Evolutionary conservation across 2,888 invertebrate species (phyloP).

Genomic region (Cepaea hortensis): DNA sequence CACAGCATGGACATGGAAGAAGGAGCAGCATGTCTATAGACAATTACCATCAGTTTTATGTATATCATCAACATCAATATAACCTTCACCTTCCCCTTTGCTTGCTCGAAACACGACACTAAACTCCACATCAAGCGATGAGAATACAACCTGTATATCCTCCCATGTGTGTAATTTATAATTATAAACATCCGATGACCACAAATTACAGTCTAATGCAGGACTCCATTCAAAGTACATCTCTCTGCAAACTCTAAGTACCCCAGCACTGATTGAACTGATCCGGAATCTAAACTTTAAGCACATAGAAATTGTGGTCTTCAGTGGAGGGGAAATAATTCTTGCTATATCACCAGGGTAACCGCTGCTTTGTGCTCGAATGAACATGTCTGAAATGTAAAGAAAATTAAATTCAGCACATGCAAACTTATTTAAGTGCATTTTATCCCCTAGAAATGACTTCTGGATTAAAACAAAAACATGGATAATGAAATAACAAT

Average conservation of each 20-base stretch:
- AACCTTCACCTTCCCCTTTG: constrained; percentile 8
- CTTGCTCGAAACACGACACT: constrained; percentile 12
- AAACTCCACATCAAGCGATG: neutral
- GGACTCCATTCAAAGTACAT: neutral
- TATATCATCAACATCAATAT: constrained; percentile 37
- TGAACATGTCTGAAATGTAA: constrained; percentile 16
- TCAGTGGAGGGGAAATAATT: constrained; percentile 49
- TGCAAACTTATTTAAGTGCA: too few species aligned
- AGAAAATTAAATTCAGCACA: too few species aligned
- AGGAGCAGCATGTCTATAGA: neutral
- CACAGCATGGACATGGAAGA: too few species aligned
- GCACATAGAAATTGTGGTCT: constrained; percentile 48
- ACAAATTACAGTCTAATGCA: constrained; percentile 10
- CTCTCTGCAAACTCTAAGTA: constrained; percentile 47
- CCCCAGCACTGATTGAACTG: constrained; percentile 16
- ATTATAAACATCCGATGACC: neutral
- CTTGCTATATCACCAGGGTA: constrained; percentile 44
- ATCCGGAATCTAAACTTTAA: constrained; percentile 50
- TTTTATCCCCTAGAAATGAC: too few species aligned
- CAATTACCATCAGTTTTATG: constrained; percentile 25
- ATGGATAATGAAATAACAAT: too few species aligned
- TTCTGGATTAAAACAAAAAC: too few species aligned
- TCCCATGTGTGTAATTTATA: neutral
- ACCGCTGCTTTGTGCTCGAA: constrained; percentile 2
- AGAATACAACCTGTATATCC: neutral